phyloP scores from a whole-genome alignment of 2,113 vertebrate genomes.

The Corythornis cristatus region DNA sequence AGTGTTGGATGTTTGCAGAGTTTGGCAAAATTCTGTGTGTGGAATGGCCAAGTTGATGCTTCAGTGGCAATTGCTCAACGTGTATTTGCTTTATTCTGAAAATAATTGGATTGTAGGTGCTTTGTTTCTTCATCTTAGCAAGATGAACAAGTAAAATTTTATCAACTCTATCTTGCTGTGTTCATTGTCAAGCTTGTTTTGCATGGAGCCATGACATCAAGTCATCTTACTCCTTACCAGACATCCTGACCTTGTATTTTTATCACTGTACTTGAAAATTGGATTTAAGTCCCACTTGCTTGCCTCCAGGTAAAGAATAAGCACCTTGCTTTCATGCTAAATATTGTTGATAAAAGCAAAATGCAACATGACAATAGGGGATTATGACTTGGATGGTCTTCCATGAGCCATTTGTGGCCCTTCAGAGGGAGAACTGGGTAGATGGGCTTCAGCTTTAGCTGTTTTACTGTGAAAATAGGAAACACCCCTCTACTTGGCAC shows the following conservation, averaged over 20 bases:
- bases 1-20: not conserved
- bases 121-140: not conserved
- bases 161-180: not conserved
- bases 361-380: fast-evolving
- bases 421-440: not conserved
- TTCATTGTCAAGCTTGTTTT: not conserved
- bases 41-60: not conserved
- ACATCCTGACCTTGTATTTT: not conserved
- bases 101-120: not conserved
- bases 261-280: not conserved
- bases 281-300: not conserved
- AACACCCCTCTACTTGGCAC: not conserved
- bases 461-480: not conserved
- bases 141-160: not conserved
- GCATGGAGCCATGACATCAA: not conserved
- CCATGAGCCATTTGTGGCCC: not conserved
- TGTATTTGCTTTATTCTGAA: not conserved
- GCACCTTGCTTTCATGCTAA: not conserved
- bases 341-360: not conserved
- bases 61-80: not conserved
- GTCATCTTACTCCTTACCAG: not conserved
- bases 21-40: not conserved
- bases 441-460: not conserved
- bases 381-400: not conserved
- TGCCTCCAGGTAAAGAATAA: not conserved